Evolutionary conservation across 2,113 vertebrate genomes (phyloP).

Genomic region (Prochilodus magdalenae): DNA sequence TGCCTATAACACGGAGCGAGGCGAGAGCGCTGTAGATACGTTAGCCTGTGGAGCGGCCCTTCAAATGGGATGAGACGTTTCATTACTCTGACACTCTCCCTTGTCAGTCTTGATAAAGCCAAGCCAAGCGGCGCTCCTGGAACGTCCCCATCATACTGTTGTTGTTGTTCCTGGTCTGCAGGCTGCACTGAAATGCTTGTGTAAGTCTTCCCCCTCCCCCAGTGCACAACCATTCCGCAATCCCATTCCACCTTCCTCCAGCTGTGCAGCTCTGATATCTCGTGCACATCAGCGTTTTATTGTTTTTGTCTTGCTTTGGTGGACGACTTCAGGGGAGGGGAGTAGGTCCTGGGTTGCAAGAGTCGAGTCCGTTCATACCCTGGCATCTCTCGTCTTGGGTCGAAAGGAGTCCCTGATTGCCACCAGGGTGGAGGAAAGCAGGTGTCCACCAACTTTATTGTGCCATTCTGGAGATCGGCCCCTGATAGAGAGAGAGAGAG

Average conservation of each 20-base stretch:
- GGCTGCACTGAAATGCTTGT: constrained; percentile 9
- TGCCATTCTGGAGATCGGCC: constrained; percentile 82
- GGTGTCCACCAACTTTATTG: constrained; percentile 75
- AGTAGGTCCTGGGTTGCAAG: neutral
- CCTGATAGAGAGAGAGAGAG: constrained; percentile 62
- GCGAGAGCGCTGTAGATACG: constrained; percentile 4
- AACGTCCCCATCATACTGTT: constrained; percentile 48
- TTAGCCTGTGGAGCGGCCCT: constrained; percentile 41
- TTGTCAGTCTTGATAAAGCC: constrained; percentile 54
- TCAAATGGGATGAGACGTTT: constrained; percentile 58
- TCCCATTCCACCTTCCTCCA: constrained; percentile 5
- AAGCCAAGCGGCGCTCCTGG: constrained; percentile 11
- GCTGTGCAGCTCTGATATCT: no score
- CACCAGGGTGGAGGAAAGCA: constrained; percentile 71
- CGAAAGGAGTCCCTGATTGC: constrained; percentile 77
- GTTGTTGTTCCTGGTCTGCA: constrained; percentile 36
- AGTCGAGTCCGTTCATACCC: constrained; percentile 56
- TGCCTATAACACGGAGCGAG: constrained; percentile 19
- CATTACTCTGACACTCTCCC: constrained; percentile 54
- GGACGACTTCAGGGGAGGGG: neutral
- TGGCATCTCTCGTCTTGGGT: constrained; percentile 60
- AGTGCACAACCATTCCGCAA: neutral
- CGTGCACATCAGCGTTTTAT: no score
- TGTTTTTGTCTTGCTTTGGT: neutral
- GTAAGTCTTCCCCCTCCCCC: neutral